Base-by-base conservation (phyloP, 2,888 invertebrate genomes). In the Liopterus haemorrhoidalis region DNA sequence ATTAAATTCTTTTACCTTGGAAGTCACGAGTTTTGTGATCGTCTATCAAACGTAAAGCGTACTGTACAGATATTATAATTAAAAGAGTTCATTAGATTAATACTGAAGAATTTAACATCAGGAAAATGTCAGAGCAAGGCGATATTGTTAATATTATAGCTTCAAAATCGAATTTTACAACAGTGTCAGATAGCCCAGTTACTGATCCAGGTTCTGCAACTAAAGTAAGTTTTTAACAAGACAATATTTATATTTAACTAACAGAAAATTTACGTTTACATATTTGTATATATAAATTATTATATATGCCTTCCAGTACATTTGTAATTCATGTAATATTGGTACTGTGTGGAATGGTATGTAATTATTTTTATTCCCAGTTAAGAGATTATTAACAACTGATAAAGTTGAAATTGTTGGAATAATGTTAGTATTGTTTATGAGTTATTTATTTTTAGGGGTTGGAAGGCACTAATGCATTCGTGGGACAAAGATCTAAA, bases 121-220 rank as follows among this genome's bases (percentile, higher is more conserved):
- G 32, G 5, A 44, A 37, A 28, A 32, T 46, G 44, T 21, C 44
- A 31, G 50, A 48, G 41, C 33, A 37, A 22, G 16, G 36, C 28
- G 50, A 50, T 39, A 41, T 47, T 25, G 39, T 41, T 11, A 37
- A 43, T 35, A 28, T 31, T 15, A 22, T 36, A 39, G 64, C 61
- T 25, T 65, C 64, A 49, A 66, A 66, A 51, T 51, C 60, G 49
- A 70, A 71, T 62, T 62, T 71, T 54, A 75, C 73, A 55, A 70
- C 78, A 39, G 75, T 83, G 6, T 77, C 76, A 55, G 85, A 85
- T 66, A 81, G 80, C 59, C 85, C 85, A 43, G 78, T 85, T 54
- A 85, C 84, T 27, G 85, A 85, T 66, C 85, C 85, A 47, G 84
- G 84, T 31, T 82, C 82, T 49, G 67, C 67, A 40, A 70, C 66